A percentile compares a stretch with the other conserved stretches of the same genome.
These are phyloP conservation scores for Bostrychus sinensis DNA, from an alignment of 2,113 vertebrate genomes.

Conservation along the genomic window DNA sequence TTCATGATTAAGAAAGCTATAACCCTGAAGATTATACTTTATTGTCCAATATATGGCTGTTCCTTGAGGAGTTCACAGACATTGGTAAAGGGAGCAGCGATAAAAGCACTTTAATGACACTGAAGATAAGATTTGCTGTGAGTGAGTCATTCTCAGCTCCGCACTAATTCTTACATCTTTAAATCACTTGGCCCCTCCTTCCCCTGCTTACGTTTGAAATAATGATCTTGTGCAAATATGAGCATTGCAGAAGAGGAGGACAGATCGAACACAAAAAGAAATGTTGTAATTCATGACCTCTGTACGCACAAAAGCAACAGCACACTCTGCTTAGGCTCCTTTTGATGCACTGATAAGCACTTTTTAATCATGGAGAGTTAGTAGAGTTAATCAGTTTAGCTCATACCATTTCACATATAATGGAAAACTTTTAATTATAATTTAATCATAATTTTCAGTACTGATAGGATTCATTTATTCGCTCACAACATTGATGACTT, in stretches of 20 bases:
- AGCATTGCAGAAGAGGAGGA: constrained; percentile 53
- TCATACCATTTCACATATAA: too few relatives aligned
- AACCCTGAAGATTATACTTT: constrained; percentile 78
- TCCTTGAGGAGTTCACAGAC: constrained; percentile 75
- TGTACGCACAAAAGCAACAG: constrained; percentile 51
- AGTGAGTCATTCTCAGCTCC: constrained; percentile 72
- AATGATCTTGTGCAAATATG: constrained; percentile 77
- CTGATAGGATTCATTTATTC: constrained; percentile 29
- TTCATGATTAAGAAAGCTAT: constrained; percentile 67
- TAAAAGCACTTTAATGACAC: constrained; percentile 79
- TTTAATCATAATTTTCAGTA: constrained; percentile 12
- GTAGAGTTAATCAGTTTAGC: constrained; percentile 46
- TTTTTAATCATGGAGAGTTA: constrained; percentile 17
- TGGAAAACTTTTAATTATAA: too few relatives aligned
- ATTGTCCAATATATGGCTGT: constrained; percentile 70
- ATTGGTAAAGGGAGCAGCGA: constrained; percentile 68
- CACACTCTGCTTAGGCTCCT: neutral
- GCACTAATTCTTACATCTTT: constrained; percentile 43
- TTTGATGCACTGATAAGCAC: neutral
- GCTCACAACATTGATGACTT: constrained; percentile 18
- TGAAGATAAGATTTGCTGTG: constrained; percentile 80
- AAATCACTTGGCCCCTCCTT: neutral
- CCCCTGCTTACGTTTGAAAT: constrained; percentile 48
- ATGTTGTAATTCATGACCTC: constrained; percentile 66
- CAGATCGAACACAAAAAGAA: constrained; percentile 56